Evolutionary conservation across 2,888 invertebrate genomes (phyloP), one percentile per base, ranked within the genome.

Genomic region (Amiota minor): DNA sequence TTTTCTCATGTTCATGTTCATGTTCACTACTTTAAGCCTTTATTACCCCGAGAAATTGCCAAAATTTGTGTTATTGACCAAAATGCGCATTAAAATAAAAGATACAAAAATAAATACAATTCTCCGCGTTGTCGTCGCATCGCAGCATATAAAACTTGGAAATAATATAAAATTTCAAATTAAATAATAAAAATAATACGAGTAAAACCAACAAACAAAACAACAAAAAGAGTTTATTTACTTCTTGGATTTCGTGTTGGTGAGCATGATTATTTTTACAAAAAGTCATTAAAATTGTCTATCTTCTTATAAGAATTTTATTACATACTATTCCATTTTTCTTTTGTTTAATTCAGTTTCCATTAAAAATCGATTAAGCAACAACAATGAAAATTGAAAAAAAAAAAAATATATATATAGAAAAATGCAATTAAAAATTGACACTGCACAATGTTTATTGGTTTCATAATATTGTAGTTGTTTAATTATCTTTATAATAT

Each of bases 351-450:
- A 12, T 50, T 50, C 59, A 20, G 9, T 18, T 72, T 75, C 75
- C 77, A 83, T 84, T 83, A 83, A 83, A 84, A 83, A 83, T 84
- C 83, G 83, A 83, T 84, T 83, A 84, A 84, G 55, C 23, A 56
- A 82, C 45, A 35, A 2, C 35, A 35, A 35, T 35, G 6, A 35
- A 62, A 67, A 64, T 12, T 35, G 1, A 62, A 62, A 18, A 2
- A 50, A 50, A 50, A 50, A 2, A 49, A 67, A 12, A 47, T 6
- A 67, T 45, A 35, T n/a, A 23, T 23, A 3, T 23, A 35, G 35
- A 35, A 2, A 35, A 45, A 18, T 65, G 65, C 47, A 65, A 65
- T 65, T 65, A 65, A 65, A 65, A 65, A 16, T 49, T 65, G 65
- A 47, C 47, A 65, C 20, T n/a, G 18, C 47, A 47, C 6, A 46